Evolutionary conservation across 2,113 vertebrate genomes (phyloP).

Genomic region (Ageneiosus marmoratus): DNA sequence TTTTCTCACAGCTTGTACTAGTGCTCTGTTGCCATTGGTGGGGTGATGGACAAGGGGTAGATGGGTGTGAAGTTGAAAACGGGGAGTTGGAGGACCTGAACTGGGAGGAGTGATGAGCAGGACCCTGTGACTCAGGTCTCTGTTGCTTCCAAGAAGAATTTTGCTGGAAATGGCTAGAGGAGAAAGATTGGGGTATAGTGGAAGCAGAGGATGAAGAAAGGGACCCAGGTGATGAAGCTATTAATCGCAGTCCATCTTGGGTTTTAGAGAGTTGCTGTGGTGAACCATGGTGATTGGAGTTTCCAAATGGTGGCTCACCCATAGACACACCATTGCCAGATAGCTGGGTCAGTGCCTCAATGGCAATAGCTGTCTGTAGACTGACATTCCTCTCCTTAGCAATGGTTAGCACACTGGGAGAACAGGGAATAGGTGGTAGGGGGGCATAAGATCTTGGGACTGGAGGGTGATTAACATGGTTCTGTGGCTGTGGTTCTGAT

Average conservation of each 20-base stretch:
- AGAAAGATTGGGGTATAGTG: conserved; percentile 65
- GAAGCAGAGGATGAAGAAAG: conserved; percentile 65
- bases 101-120: conserved; percentile 56
- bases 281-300: conserved; percentile 60
- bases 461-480: conserved; percentile 44
- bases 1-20: conserved; percentile 63
- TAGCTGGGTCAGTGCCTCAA: conserved; percentile 93
- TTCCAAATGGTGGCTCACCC: conserved; percentile 59
- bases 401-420: conserved; percentile 88
- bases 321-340: conserved; percentile 73
- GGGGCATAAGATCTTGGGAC: conserved; percentile 67
- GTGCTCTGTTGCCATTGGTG: conserved; percentile 68
- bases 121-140: conserved; percentile 70
- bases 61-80: conserved; percentile 63
- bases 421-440: conserved; percentile 82
- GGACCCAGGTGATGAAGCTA: conserved; percentile 44
- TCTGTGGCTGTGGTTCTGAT: conserved; percentile 53
- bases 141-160: conserved; percentile 67
- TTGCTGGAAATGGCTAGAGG: conserved; percentile 67
- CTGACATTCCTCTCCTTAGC: conserved; percentile 97
- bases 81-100: conserved; percentile 70
- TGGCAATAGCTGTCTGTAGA: conserved; percentile 93
- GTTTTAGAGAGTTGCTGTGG: conserved; percentile 51
- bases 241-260: conserved; percentile 59
- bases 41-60: conserved; percentile 54